A percentile compares a stretch with the other conserved stretches of the same genome.
These are phyloP conservation scores for Tortrix viridana DNA, from an alignment of 2,888 invertebrate genomes.

Conservation along the genomic window DNA sequence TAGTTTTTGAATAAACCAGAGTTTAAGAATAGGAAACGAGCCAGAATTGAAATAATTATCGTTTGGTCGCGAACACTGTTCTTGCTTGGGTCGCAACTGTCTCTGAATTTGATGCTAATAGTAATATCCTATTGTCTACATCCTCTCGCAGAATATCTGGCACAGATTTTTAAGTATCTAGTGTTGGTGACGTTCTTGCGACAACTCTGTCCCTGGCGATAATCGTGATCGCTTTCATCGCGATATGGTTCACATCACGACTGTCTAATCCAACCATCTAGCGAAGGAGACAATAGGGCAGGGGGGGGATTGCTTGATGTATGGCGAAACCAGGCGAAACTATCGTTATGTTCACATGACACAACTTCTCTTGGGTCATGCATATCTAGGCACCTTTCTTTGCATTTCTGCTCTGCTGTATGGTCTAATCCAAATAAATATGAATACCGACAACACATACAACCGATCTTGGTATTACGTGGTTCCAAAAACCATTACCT, in stretches of 20 bases:
- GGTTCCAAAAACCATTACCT: no score
- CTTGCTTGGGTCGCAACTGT: background rate
- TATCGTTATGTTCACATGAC: constrained; percentile 1
- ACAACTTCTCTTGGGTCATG: background rate
- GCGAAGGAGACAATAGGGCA: constrained; percentile 52
- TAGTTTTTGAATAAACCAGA: no score
- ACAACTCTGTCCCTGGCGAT: constrained; percentile 52
- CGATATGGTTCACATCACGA: constrained; percentile 68
- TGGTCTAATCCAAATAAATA: no score
- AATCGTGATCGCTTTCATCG: constrained; percentile 75
- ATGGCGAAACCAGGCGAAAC: constrained; percentile 7
- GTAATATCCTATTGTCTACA: constrained; percentile 12
- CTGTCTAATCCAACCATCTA: constrained; percentile 57
- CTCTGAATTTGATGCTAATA: constrained; percentile 1
- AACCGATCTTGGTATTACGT: no score
- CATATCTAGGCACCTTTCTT: background rate
- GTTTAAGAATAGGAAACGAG: no score
- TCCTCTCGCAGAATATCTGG: constrained; percentile 20
- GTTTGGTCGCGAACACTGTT: no score
- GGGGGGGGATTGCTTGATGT: constrained; percentile 41
- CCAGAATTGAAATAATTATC: no score
- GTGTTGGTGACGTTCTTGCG: constrained; percentile 49
- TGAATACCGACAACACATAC: no score
- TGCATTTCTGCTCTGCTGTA: background rate
- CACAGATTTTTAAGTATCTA: constrained; percentile 21